Evolutionary conservation across 1,140 invertebrate species (phyloP).

Genomic region (Trachymyrmex cornetzi): DNA sequence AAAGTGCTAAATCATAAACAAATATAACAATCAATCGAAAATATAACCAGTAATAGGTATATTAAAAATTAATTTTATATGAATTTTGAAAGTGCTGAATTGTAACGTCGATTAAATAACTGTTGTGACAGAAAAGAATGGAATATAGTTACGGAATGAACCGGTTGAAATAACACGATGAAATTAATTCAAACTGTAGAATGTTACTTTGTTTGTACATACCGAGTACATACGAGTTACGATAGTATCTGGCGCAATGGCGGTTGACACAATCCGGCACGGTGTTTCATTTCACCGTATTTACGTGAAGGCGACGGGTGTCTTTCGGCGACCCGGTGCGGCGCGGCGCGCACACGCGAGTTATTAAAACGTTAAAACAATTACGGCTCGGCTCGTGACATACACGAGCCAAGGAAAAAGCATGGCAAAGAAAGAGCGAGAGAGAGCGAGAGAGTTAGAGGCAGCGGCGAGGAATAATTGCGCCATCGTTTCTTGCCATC

Average conservation of each 20-base stretch:
- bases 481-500: constrained; percentile 61
- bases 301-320: constrained; percentile 16
- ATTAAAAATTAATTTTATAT: no score
- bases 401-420: constrained; percentile 18
- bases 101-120: background rate
- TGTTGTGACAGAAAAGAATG: background rate
- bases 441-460: constrained; percentile 10
- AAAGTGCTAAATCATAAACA: no score
- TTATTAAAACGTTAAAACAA: constrained; percentile 83
- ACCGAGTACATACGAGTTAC: constrained; percentile 1
- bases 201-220: background rate
- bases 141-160: background rate
- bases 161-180: background rate
- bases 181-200: constrained; percentile 30
- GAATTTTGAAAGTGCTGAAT: background rate
- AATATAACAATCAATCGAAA: no score
- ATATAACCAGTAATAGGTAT: no score
- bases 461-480: constrained; percentile 49
- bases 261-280: constrained; percentile 25
- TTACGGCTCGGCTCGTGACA: constrained; percentile 69
- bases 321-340: background rate
- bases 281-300: constrained; percentile 28
- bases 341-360: constrained; percentile 71
- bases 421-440: background rate
- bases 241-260: constrained; percentile 37